phyloP scores from a whole-genome alignment of 2,797 vertebrate genomes.

The Crenuchus spilurus region DNA sequence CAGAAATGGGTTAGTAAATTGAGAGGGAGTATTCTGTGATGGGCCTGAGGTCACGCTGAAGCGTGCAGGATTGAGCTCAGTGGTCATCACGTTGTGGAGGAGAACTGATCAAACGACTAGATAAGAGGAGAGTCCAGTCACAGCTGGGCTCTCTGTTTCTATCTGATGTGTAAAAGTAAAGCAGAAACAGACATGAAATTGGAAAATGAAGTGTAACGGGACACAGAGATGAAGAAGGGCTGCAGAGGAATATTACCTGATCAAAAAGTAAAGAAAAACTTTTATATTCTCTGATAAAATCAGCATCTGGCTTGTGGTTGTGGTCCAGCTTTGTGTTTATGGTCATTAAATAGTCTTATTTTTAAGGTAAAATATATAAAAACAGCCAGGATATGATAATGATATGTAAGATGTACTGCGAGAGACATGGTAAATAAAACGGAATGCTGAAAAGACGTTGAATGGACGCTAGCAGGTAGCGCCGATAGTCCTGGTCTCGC shows the following conservation, averaged over 20 bases:
- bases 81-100: constrained; percentile 56
- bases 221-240: constrained; percentile 75
- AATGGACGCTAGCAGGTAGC: constrained; percentile 28
- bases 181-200: constrained; percentile 80
- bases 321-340: neutral
- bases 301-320: constrained; percentile 32
- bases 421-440: constrained; percentile 13
- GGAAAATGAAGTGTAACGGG: constrained; percentile 82
- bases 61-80: constrained; percentile 56
- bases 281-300: constrained; percentile 31
- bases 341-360: neutral
- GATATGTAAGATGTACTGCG: neutral
- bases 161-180: constrained; percentile 78
- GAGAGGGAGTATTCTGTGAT: constrained; percentile 59
- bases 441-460: constrained; percentile 38
- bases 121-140: constrained; percentile 64
- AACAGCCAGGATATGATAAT: constrained; percentile 17
- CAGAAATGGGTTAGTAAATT: constrained; percentile 67
- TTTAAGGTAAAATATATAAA: neutral
- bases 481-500: constrained; percentile 48
- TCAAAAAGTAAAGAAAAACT: constrained; percentile 45
- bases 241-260: constrained; percentile 60
- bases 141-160: constrained; percentile 77
- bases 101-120: constrained; percentile 58
- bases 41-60: constrained; percentile 59